A percentile compares a stretch with the other conserved stretches of the same genome.
Evolutionary conservation across 2,113 vertebrate species (phyloP).

Genomic region (Mobula birostris): DNA sequence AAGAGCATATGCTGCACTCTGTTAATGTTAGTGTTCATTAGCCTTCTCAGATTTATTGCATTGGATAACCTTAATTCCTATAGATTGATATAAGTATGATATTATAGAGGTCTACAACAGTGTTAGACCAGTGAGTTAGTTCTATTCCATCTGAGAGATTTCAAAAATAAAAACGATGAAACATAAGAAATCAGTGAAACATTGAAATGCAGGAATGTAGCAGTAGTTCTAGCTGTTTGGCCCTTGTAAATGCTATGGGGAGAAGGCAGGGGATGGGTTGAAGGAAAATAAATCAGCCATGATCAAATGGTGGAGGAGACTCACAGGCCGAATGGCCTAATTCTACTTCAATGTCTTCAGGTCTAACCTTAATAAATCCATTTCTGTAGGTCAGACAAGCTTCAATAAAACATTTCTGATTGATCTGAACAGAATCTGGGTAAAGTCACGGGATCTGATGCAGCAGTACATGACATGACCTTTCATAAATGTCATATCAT

Average conservation of each 20-base stretch:
- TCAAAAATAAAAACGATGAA: neutral
- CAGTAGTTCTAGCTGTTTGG: no score
- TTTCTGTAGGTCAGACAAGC: neutral
- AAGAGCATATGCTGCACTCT: neutral
- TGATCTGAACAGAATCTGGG: neutral
- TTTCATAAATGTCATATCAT: constrained; percentile 32
- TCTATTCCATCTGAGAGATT: neutral
- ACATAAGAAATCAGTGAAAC: no score
- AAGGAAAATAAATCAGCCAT: no score
- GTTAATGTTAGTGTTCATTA: neutral
- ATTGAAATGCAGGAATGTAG: no score
- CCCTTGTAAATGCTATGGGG: no score
- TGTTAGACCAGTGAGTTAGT: neutral
- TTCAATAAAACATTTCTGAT: neutral
- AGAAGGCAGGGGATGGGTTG: no score
- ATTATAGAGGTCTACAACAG: neutral
- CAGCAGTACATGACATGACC: constrained; percentile 26
- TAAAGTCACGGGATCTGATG: neutral
- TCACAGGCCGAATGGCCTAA: no score
- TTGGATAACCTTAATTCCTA: neutral
- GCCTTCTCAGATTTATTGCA: neutral
- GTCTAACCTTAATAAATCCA: no score
- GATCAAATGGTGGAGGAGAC: no score
- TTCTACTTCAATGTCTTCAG: no score
- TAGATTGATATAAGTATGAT: neutral